These are phyloP conservation scores for Monochamus saltuarius DNA, from an alignment of 1,140 invertebrate species.

Conservation along the genomic window DNA sequence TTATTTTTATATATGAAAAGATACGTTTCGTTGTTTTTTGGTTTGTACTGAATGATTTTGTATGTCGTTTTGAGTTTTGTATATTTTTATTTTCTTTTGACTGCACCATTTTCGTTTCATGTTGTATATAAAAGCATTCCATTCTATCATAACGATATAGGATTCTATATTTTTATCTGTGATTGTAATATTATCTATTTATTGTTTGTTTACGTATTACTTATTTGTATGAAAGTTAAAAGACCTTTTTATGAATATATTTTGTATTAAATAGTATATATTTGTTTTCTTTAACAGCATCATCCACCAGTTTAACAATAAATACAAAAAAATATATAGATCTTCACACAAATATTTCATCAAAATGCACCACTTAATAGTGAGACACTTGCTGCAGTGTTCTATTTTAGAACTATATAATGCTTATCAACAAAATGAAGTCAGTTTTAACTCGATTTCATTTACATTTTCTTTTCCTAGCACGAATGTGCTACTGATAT, in stretches of 20 bases:
- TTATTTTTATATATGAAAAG: background rate
- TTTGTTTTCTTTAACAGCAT: background rate
- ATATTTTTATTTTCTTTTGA: slow-evolving; percentile 8
- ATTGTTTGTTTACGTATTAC: slow-evolving; percentile 23
- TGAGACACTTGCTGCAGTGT: too few species aligned
- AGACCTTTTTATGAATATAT: background rate
- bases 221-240: slow-evolving; percentile 1
- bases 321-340: too few species aligned
- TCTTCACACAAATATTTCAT: too few species aligned
- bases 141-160: slow-evolving; percentile 16
- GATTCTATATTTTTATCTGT: slow-evolving; percentile 29
- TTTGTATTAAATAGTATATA: too few species aligned
- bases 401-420: too few species aligned
- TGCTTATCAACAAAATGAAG: too few species aligned
- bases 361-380: too few species aligned
- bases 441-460: too few species aligned
- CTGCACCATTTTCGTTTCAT: slow-evolving; percentile 8
- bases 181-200: slow-evolving; percentile 22
- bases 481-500: background rate
- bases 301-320: background rate
- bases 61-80: background rate
- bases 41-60: slow-evolving; percentile 11
- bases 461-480: background rate
- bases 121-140: slow-evolving; percentile 22
- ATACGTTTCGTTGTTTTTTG: slow-evolving; percentile 5